phyloP scores from a whole-genome alignment of 2,797 vertebrate species.

The Enteromius unitaeniatus region DNA sequence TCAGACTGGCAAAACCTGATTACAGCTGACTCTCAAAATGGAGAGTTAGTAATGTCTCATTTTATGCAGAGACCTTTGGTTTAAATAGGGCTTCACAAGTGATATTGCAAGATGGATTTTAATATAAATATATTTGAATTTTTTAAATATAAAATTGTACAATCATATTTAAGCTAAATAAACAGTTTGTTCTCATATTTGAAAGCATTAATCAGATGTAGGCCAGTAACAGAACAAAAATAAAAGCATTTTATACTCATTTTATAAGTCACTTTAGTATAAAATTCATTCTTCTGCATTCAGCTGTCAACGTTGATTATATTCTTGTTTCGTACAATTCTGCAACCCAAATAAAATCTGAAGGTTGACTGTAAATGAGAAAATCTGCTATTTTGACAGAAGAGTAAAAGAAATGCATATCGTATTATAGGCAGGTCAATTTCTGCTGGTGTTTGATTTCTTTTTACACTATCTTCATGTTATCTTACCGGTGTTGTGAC shows the following conservation, averaged over 20 bases:
- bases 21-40: neutral
- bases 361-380: neutral
- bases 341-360: neutral
- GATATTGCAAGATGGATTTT: neutral
- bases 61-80: neutral
- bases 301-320: neutral
- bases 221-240: neutral
- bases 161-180: neutral
- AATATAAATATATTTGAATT: neutral
- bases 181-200: neutral
- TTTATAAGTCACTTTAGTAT: no score
- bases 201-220: neutral
- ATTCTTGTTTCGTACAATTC: neutral
- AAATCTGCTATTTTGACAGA: conserved; percentile 6
- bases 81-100: neutral
- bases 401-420: neutral
- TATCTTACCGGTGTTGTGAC: neutral
- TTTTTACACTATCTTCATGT: neutral
- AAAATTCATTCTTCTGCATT: conserved; percentile 6
- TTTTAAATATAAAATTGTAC: neutral
- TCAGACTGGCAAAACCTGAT: conserved; percentile 6
- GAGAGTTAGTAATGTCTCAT: neutral
- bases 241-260: no score
- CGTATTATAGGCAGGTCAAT: neutral
- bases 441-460: neutral